These are phyloP conservation scores for Leptinotarsa defecta DNA, from an alignment of 1,140 invertebrate genomes.

Conservation along the genomic window DNA sequence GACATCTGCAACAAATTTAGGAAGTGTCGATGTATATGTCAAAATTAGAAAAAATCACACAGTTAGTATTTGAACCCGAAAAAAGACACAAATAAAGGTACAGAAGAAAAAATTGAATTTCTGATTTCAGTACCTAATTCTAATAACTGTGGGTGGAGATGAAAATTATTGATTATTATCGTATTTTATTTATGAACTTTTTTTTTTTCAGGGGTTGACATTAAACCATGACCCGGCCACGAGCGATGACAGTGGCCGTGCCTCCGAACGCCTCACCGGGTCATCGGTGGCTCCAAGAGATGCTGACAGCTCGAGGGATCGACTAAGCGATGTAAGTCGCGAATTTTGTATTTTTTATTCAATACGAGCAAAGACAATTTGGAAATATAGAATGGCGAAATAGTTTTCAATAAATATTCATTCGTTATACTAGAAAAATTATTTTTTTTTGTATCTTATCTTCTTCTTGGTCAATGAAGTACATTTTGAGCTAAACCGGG, in stretches of 20 bases:
- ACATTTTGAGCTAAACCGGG: no score
- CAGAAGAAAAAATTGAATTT: no score
- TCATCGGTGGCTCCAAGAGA: slow-evolving; percentile 73
- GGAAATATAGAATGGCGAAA: neutral
- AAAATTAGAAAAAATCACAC: no score
- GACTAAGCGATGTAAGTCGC: slow-evolving; percentile 76
- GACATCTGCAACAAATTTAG: no score
- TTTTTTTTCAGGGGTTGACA: slow-evolving; percentile 64
- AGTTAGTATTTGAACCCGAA: no score
- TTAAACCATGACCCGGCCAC: slow-evolving; percentile 73
- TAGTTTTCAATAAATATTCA: neutral
- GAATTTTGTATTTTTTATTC: neutral
- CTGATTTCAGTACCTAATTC: no score
- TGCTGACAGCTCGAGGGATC: slow-evolving; percentile 77
- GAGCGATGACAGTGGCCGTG: slow-evolving; percentile 77
- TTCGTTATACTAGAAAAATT: neutral
- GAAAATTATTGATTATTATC: no score
- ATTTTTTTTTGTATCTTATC: neutral
- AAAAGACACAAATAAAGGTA: no score
- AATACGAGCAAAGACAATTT: neutral
- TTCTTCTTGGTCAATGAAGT: no score
- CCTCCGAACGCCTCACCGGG: slow-evolving; percentile 74
- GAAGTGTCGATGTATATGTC: no score
- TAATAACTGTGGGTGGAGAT: no score
- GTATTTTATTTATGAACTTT: neutral